Evolutionary conservation across 2,797 vertebrate genomes (phyloP).

Genomic region (Bucorvus abyssinicus): DNA sequence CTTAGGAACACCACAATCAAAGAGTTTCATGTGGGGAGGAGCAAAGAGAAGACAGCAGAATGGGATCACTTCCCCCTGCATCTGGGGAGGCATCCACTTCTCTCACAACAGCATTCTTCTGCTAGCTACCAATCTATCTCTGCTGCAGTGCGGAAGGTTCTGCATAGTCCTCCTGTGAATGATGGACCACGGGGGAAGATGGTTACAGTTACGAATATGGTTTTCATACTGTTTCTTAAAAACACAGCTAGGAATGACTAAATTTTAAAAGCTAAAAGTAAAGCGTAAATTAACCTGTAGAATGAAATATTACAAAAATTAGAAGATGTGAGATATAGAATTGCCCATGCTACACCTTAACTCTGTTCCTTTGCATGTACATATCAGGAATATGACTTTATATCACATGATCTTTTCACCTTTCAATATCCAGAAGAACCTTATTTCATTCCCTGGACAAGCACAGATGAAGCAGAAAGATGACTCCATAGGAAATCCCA

Average conservation of each 20-base stretch:
- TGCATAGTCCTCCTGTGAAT: not conserved
- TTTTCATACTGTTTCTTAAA: not conserved
- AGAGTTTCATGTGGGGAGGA: not conserved
- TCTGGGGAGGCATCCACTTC: not conserved
- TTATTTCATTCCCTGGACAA: not conserved
- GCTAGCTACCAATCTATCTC: not conserved
- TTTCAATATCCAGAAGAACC: not conserved
- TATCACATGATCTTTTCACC: not conserved
- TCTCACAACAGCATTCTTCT: constrained; percentile 14
- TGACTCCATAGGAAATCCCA: not conserved
- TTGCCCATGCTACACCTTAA: not conserved
- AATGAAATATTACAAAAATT: not conserved
- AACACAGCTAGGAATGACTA: not conserved
- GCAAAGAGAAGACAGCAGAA: not conserved
- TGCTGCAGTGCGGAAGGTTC: not conserved
- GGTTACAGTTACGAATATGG: not conserved
- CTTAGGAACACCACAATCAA: not conserved
- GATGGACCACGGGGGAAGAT: not conserved
- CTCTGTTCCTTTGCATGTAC: not conserved
- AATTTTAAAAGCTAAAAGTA: not conserved
- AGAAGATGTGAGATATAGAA: not conserved
- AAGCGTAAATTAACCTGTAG: not conserved
- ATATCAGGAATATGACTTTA: not conserved
- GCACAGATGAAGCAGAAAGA: not conserved
- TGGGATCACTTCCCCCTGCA: not conserved